These are phyloP conservation scores for Meda fulgida DNA, from an alignment of 2,797 vertebrate species.

Conservation along the genomic window DNA sequence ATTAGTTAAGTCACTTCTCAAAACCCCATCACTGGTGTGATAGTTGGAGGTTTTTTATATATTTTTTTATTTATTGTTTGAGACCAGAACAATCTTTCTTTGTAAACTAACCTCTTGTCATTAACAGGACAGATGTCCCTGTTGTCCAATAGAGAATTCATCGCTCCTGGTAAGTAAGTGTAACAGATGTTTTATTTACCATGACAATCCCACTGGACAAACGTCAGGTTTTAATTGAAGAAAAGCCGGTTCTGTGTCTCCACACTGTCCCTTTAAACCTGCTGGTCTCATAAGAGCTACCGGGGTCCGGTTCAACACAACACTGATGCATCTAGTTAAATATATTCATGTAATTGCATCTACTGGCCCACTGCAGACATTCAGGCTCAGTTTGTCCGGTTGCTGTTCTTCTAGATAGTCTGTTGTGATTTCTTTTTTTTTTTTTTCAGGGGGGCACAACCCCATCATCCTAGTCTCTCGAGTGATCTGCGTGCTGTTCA, in stretches of 20 bases:
- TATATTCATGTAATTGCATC: not conserved
- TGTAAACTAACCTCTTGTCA: not conserved
- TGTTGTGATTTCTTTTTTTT: not conserved
- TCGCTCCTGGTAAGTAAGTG: not conserved
- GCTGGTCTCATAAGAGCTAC: not conserved
- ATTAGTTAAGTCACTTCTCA: not conserved
- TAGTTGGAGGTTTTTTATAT: not conserved
- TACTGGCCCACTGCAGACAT: too few relatives aligned
- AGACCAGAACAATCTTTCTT: not conserved
- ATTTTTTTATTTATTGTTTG: not conserved
- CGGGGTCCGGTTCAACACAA: not conserved
- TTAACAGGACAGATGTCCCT: not conserved
- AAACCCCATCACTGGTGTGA: not conserved
- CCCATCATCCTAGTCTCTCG: not conserved
- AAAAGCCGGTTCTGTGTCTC: not conserved
- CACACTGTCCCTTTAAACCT: not conserved
- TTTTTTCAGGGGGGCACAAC: not conserved
- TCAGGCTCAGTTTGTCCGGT: not conserved
- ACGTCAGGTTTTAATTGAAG: not conserved
- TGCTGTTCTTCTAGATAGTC: not conserved
- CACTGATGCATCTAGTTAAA: not conserved
- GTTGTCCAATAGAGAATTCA: not conserved
- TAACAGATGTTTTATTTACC: conserved; percentile 21
- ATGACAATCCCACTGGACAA: not conserved
- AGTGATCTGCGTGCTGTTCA: conserved; percentile 1